Base-by-base conservation (phyloP, 1,140 invertebrate genomes). In the Tribolium castaneum region DNA sequence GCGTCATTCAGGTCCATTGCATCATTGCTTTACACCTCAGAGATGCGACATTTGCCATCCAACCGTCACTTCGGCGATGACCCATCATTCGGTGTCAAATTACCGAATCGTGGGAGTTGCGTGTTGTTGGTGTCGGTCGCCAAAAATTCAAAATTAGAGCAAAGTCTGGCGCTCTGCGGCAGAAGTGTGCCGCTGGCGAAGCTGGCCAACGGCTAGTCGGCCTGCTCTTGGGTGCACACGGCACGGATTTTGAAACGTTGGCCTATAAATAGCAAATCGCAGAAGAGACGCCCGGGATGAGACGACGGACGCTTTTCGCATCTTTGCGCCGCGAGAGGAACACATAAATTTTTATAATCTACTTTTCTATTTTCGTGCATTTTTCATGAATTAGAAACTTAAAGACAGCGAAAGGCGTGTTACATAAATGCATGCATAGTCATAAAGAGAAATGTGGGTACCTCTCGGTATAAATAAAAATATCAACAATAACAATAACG, bases 61-160 rank as follows among this genome's bases (percentile, higher is more conserved):
- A 50, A 50, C 6, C 51, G 51, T 52, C 12, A 19, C 13, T 2
- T 52, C 12, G n/a, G 12, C 19, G 25, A 35, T 66, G 59, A 66
- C 59, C 59, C 25, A 66, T 12, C 12, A 34, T 45, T 66, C n/a
- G 59, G 59, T 66, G 59, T 78, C 77, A 34, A 13, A 56, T 78
- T 78, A 78, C 77, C 14, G 10, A 10, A 16, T 16, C 70, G 77
- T 74, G 59, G 14, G 39, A 54, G 74, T 52, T 74, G 74, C 54
- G 62, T 75, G 49, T 75, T 70, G 77, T 75, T 76, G 50, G 9
- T 50, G 62, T 51, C 9, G 9, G 56, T 50, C 59, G 74, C 72
- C 78, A 75, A 79, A 79, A 79, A 79, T 62, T 76, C 78, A 76
- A 76, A 79, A 76, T 79, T 79, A 79, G 78, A 79, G 51, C 70